phyloP scores from a whole-genome alignment of 2,888 invertebrate genomes.

The Strigamia maritima region DNA sequence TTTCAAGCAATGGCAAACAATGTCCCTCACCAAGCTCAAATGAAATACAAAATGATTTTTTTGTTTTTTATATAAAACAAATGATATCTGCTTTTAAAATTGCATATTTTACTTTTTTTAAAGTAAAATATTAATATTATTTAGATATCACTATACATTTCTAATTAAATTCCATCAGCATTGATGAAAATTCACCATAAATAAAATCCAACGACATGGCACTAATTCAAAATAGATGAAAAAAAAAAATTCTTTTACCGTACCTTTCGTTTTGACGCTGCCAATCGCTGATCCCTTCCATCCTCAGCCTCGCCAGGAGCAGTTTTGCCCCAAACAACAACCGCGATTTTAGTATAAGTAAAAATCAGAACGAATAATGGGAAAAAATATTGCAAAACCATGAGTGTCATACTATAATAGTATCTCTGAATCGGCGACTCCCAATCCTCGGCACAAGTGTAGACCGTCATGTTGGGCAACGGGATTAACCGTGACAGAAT shows the following conservation, averaged over 20 bases:
- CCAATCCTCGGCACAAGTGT: slow-evolving; percentile 45
- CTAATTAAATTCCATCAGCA: too few relatives aligned
- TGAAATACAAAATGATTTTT: too few relatives aligned
- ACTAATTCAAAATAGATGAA: not conserved
- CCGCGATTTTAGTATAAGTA: slow-evolving; percentile 80
- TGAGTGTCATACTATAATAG: slow-evolving; percentile 70
- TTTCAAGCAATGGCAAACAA: too few relatives aligned
- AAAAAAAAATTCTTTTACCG: not conserved
- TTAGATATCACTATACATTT: too few relatives aligned
- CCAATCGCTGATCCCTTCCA: slow-evolving; percentile 74
- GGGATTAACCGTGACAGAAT: slow-evolving; percentile 62
- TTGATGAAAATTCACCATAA: not conserved
- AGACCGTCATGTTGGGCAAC: slow-evolving; percentile 37
- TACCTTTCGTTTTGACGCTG: slow-evolving; percentile 82
- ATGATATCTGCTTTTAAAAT: too few relatives aligned
- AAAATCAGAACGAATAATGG: slow-evolving; percentile 76
- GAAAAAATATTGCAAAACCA: slow-evolving; percentile 73
- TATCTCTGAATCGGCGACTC: slow-evolving; percentile 43
- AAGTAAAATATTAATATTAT: too few relatives aligned
- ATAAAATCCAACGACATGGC: not conserved
- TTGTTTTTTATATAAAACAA: too few relatives aligned
- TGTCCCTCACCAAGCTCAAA: too few relatives aligned
- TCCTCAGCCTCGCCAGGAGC: slow-evolving; percentile 86
- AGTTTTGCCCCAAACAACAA: slow-evolving; percentile 80
- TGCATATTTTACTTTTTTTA: too few relatives aligned